Evolutionary conservation across 2,888 invertebrate species (phyloP), one percentile per base, ranked within the genome.

Genomic region (Biston stratarius): DNA sequence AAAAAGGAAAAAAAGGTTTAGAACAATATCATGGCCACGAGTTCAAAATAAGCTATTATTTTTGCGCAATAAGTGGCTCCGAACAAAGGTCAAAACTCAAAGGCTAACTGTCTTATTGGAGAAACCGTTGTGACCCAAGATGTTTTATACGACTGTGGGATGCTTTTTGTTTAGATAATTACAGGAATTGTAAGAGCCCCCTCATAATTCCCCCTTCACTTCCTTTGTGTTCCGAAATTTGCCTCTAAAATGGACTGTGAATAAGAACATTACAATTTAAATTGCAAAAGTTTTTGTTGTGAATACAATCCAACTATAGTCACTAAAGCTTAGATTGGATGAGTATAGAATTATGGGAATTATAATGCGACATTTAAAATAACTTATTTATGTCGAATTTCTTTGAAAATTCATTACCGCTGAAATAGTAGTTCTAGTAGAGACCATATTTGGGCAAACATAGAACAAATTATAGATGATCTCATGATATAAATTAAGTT

Each of bases 251-350:
- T 60, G 51, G 51, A 55, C 58, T 33, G 38, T 33, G 38, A 64
- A 61, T 52, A 24, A 57, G 48, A 69, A 55, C 59, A 59, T 59
- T 71, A 73, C 70, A 64, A 73, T 74, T 74, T 77, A 72, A 71
- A 74, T 73, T 70, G 73, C 57, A 34, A 71, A 72, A 75, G 69
- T 76, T 73, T 65, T 38, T 47, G 47, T 71, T 64, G 45, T 47
- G 45, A 67, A 47, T 70, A 58, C 40, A 45, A 57, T 74, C 64
- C 52, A 24, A 60, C n/a, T n/a, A n/a, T n/a, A n/a, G n/a, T n/a
- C n/a, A 14, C 57, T 24, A 3, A 59, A 62, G 53, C 57, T 15
- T 14, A 2, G 15, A 14, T 15, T 14, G 47, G 40, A 7, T 6
- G 10, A 9, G 6, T 9, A 40, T 10, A 10, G 6, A 40, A 3